These are phyloP conservation scores for Pissodes strobi DNA, from an alignment of 1,140 invertebrate species.

Conservation along the genomic window DNA sequence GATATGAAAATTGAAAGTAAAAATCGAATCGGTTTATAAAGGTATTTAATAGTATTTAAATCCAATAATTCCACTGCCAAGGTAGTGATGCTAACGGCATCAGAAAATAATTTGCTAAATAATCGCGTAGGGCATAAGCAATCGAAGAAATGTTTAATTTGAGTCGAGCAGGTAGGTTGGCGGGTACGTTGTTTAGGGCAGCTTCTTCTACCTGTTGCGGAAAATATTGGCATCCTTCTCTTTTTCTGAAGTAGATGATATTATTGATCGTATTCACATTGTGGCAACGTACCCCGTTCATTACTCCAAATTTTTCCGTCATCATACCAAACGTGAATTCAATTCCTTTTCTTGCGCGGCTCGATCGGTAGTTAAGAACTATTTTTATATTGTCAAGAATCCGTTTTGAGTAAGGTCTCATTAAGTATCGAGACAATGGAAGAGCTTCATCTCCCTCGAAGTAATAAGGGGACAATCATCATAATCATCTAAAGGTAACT, in stretches of 20 bases:
- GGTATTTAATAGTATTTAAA: constrained; percentile 12
- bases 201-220: neutral
- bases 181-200: neutral
- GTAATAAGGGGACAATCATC: neutral
- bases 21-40: constrained; percentile 4
- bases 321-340: no score
- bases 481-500: neutral
- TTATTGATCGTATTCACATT: constrained; percentile 11
- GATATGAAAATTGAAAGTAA: constrained; percentile 1
- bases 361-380: constrained; percentile 54
- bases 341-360: constrained; percentile 51
- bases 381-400: constrained; percentile 38
- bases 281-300: neutral
- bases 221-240: constrained; percentile 24
- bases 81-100: constrained; percentile 19
- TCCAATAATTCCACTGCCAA: constrained; percentile 26
- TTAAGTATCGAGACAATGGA: constrained; percentile 42
- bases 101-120: constrained; percentile 36
- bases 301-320: constrained; percentile 31
- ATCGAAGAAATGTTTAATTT: neutral
- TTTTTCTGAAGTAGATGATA: constrained; percentile 28
- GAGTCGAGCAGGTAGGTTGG: neutral
- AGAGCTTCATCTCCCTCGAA: no score
- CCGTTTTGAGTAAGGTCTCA: constrained; percentile 47
- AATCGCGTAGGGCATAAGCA: constrained; percentile 16